Evolutionary conservation across 1,140 invertebrate genomes (phyloP).

Genomic region (Ptiloglossa arizonensis): DNA sequence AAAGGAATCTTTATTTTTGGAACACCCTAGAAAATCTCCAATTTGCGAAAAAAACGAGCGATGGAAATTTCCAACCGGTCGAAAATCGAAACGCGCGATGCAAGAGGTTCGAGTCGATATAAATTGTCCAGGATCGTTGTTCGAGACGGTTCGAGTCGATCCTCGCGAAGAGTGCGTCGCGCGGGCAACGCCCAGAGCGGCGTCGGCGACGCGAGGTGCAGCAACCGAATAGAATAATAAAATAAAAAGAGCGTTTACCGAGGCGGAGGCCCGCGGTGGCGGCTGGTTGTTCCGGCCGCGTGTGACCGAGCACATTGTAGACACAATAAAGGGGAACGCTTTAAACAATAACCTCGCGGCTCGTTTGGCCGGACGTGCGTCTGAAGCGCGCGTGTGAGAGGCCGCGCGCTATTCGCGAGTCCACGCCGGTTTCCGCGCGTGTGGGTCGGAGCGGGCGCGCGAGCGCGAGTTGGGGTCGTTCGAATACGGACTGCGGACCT

Average conservation of each 20-base stretch:
- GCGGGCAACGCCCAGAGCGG: conserved; percentile 53
- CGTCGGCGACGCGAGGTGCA: conserved; percentile 23
- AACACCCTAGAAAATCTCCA: too few relatives aligned
- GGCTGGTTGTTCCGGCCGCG: conserved; percentile 60
- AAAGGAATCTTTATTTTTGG: too few relatives aligned
- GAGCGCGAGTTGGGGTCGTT: conserved; percentile 46
- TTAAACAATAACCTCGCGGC: conserved; percentile 72
- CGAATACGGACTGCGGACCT: conserved; percentile 75
- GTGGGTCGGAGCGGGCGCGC: neutral
- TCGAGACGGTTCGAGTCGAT: conserved; percentile 19
- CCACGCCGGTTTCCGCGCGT: conserved; percentile 1
- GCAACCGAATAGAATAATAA: conserved; percentile 52
- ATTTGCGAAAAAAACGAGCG: too few relatives aligned
- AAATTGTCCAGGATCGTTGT: neutral
- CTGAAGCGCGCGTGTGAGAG: conserved; percentile 59
- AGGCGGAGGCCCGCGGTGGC: conserved; percentile 23
- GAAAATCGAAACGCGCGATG: too few relatives aligned
- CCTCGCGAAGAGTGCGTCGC: neutral
- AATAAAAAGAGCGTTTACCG: conserved; percentile 55
- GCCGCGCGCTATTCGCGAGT: conserved; percentile 42
- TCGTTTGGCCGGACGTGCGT: conserved; percentile 75
- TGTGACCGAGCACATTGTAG: conserved; percentile 69
- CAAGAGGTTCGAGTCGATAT: too few relatives aligned
- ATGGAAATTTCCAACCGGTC: too few relatives aligned
- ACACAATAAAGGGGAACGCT: conserved; percentile 75